Percentiles rank a stretch among this genome's conserved stretches.
Conservation (phyloP, 2,113 vertebrate species). For the Mobula hypostoma region DNA sequence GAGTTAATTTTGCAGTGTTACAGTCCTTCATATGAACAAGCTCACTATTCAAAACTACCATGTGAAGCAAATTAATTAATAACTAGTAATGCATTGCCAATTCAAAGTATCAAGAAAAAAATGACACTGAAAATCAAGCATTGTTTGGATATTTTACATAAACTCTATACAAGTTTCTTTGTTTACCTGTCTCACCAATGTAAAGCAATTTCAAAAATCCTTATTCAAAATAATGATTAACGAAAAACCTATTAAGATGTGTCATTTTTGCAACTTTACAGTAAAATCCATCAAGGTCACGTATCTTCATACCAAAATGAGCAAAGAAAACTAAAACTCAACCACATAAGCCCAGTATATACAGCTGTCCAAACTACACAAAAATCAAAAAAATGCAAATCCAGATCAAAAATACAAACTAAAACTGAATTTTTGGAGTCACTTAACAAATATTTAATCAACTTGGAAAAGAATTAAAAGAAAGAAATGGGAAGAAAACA, state of each 20-base stretch:
- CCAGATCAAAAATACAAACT: not conserved
- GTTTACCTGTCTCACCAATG: not conserved
- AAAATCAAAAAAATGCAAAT: not conserved
- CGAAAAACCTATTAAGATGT: not conserved
- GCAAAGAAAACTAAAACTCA: not conserved
- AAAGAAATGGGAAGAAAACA: not conserved
- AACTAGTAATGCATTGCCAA: not conserved
- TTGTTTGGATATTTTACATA: not conserved
- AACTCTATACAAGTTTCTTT: not conserved
- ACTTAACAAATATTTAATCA: not conserved
- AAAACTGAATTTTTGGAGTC: not conserved
- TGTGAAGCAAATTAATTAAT: not conserved
- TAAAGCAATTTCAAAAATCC: not conserved
- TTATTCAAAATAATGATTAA: not conserved
- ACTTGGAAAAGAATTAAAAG: not conserved
- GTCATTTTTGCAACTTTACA: not conserved
- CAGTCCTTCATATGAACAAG: not conserved
- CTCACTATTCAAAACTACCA: too few species aligned
- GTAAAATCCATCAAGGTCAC: not conserved
- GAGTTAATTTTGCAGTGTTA: not conserved
- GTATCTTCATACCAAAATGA: not conserved
- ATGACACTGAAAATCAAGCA: not conserved
- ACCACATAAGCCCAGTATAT: not conserved
- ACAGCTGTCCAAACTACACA: not conserved
- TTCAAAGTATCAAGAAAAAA: not conserved